phyloP scores from a whole-genome alignment of 2,888 invertebrate genomes.

The Pogonocherus hispidulus region DNA sequence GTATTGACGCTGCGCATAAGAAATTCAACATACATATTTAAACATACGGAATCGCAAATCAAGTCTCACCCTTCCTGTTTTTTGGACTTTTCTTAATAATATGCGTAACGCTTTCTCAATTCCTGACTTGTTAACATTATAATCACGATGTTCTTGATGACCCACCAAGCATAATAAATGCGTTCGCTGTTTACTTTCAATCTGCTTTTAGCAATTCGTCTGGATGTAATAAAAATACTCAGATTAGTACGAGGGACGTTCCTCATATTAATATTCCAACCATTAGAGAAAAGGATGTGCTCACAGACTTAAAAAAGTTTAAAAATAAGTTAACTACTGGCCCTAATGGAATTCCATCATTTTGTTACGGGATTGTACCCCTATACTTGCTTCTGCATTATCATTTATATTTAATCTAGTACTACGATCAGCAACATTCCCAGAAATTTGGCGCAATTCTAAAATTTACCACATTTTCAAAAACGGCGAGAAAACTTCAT shows the following conservation, averaged over 20 bases:
- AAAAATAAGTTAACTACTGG: slow-evolving; percentile 3
- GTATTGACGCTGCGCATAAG: background rate
- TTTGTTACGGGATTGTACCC: background rate
- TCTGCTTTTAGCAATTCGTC: background rate
- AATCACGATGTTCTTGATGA: background rate
- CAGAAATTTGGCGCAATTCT: background rate
- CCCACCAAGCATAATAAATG: background rate
- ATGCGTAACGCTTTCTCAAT: background rate
- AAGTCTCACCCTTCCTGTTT: background rate
- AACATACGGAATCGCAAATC: background rate
- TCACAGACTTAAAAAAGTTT: background rate
- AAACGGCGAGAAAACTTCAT: no score
- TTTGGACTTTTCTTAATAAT: background rate
- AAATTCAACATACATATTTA: background rate
- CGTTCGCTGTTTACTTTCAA: background rate
- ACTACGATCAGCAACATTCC: background rate
- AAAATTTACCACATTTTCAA: no score
- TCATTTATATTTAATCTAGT: background rate
- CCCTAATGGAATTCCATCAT: background rate
- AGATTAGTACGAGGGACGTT: background rate
- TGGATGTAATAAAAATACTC: background rate
- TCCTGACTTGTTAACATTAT: background rate
- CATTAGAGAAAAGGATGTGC: background rate
- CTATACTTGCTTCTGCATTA: background rate
- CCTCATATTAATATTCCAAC: background rate